These are phyloP conservation scores for Micrasema longulum DNA, from an alignment of 1,140 invertebrate species.

Conservation along the genomic window DNA sequence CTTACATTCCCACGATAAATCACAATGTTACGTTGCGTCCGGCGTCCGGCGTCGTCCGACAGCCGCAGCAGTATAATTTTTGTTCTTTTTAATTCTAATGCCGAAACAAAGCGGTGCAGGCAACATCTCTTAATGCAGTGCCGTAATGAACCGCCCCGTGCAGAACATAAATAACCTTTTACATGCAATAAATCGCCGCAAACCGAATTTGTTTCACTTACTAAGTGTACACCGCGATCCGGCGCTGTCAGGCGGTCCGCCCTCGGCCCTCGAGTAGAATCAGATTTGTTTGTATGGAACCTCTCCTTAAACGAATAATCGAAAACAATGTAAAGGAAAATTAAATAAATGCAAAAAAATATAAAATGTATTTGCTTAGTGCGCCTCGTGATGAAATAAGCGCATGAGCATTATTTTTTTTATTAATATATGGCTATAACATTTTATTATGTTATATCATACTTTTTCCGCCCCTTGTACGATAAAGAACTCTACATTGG, in stretches of 20 bases:
- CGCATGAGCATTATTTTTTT: too few species aligned
- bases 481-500: too few species aligned
- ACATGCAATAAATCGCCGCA: conserved; percentile 54
- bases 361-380: too few species aligned
- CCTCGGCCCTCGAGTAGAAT: too few species aligned
- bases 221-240: conserved; percentile 20
- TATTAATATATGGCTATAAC: too few species aligned
- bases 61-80: background rate
- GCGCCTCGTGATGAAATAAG: too few species aligned
- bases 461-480: too few species aligned
- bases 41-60: conserved; percentile 20
- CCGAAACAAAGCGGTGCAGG: conserved; percentile 36
- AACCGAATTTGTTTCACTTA: conserved; percentile 56
- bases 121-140: conserved; percentile 31
- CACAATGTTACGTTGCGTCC: background rate
- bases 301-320: too few species aligned
- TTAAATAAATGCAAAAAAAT: too few species aligned
- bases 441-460: too few species aligned
- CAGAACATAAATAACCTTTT: conserved; percentile 53
- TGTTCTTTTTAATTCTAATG: conserved; percentile 32
- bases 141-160: conserved; percentile 40
- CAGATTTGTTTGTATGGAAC: too few species aligned
- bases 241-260: conserved; percentile 18
- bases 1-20: conserved; percentile 23
- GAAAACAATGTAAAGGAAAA: too few species aligned